Base-by-base conservation (phyloP, 1,140 invertebrate genomes). In the Bursaphelenchus mucronatus region DNA sequence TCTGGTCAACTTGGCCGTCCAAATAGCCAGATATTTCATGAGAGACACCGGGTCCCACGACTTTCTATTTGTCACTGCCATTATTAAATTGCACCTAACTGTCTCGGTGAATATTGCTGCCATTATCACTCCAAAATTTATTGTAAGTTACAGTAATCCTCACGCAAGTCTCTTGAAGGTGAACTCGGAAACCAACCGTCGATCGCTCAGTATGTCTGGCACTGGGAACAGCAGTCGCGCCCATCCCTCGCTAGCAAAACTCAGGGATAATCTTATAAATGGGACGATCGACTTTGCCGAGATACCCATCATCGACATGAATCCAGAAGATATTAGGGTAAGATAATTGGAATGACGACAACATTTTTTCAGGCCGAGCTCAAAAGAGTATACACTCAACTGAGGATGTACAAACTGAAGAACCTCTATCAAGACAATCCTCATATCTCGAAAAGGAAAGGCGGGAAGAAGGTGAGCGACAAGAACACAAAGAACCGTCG, bases 351-450 rank as follows among this genome's bases (percentile, higher is more conserved):
- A 55, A 55, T n/a, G 4, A 21, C 1, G 19, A 13, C n/a, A 13
- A 55, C 7, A n/a, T 55, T n/a, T 53, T 65, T 79, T 54, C 56
- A 88, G 87, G 88, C 89, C 49, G 92, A 95, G 83, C 85, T 95
- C 59, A 92, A 92, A 83, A 85, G 91, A 69, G 86, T 94, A 17
- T 95, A 95, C 83, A 90, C 91, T 17, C 91, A 55, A 68, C 53
- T 80, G 21, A 83, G 86, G 67, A 84, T 87, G 47, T 86, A 92
- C 70, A 88, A 90, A 72, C 90, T 90, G 80, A 92, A 93, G 83
- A 91, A 90, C 13, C 87, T 94, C 81, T 86, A 91, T 55, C 87
- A 90, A 71, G 91, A 94, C 83, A 95, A 95, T 85, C 92, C 92
- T 19, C 92, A 95, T 85, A 93, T 95, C 81, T 90, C 89, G 61